These are phyloP conservation scores for Drosophila novamexicana DNA, from an alignment of 1,140 invertebrate species.

Conservation along the genomic window DNA sequence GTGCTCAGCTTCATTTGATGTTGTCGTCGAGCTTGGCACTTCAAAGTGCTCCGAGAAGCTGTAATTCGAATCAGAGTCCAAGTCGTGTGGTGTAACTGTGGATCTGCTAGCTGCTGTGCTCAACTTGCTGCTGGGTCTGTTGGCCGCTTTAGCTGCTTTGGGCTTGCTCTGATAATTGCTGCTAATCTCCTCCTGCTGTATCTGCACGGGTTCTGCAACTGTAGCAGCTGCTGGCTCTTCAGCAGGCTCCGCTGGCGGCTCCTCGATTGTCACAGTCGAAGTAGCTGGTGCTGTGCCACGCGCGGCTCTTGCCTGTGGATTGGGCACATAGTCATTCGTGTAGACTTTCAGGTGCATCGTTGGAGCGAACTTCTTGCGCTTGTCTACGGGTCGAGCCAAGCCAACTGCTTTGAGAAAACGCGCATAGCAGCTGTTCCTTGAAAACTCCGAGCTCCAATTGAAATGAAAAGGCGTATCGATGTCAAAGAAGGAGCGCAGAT, in stretches of 20 bases:
- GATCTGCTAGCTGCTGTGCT: background rate
- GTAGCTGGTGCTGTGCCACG: background rate
- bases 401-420: constrained; percentile 62
- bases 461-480: constrained; percentile 57
- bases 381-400: constrained; percentile 12
- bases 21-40: constrained; percentile 58
- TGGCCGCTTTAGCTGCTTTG: background rate
- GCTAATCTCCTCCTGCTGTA: constrained; percentile 46
- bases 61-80: constrained; percentile 82
- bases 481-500: constrained; percentile 32
- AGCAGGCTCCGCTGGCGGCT: background rate
- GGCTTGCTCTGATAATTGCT: constrained; percentile 31
- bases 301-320: constrained; percentile 52
- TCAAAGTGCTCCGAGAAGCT: constrained; percentile 83
- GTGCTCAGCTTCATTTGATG: background rate
- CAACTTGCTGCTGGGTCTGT: background rate
- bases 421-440: constrained; percentile 61
- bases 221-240: background rate
- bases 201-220: background rate
- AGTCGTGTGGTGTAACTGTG: constrained; percentile 38
- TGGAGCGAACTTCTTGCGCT: constrained; percentile 15
- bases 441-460: constrained; percentile 51
- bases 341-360: constrained; percentile 24
- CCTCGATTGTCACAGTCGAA: constrained; percentile 5
- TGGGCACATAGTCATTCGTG: constrained; percentile 50